Percentiles rank a stretch among this genome's conserved stretches.
These are phyloP conservation scores for Alligator sinensis DNA, from an alignment of 2,113 vertebrate genomes.

Conservation along the genomic window DNA sequence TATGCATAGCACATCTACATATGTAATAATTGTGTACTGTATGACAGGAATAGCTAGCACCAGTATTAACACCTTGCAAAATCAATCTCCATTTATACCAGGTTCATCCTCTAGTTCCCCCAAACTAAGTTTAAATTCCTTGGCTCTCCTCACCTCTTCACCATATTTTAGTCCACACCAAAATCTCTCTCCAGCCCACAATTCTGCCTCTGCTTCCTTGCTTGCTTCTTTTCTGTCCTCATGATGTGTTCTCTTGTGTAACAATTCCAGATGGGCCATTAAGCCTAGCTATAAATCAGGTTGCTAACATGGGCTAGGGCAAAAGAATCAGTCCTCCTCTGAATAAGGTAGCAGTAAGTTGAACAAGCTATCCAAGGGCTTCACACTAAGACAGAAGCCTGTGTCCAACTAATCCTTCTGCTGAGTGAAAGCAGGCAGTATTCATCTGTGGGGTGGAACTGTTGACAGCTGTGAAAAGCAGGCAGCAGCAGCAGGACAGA, in stretches of 20 bases:
- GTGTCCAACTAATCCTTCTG: rapidly evolving
- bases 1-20: background rate
- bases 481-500: background rate
- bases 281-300: background rate
- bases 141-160: background rate
- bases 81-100: slow-evolving; percentile 55
- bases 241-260: background rate
- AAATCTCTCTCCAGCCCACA: background rate
- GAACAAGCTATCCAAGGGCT: background rate
- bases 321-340: background rate
- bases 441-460: background rate
- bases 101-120: background rate
- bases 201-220: background rate
- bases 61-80: slow-evolving; percentile 44
- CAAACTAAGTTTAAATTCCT: background rate
- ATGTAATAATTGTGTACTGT: background rate
- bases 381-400: background rate
- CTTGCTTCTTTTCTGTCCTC: background rate
- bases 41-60: slow-evolving; percentile 27
- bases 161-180: background rate
- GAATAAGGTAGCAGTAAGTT: background rate
- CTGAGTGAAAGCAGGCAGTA: rapidly evolving
- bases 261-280: background rate
- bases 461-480: rapidly evolving
- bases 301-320: background rate